Evolutionary conservation across 2,888 invertebrate genomes (phyloP).

Genomic region (Theretra japonica): DNA sequence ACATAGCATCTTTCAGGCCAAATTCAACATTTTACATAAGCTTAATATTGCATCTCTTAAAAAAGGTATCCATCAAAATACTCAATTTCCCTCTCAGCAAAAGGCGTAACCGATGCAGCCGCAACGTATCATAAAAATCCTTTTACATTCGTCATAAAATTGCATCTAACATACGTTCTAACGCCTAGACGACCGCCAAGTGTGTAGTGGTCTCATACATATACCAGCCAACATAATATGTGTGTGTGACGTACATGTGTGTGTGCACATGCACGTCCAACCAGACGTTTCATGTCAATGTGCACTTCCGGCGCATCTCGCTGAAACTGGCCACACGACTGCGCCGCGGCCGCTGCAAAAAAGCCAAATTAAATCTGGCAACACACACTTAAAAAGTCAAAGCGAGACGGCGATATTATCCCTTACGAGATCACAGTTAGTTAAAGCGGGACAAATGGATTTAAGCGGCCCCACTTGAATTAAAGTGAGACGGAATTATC

Average conservation of each 20-base stretch:
- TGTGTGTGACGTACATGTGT: too few relatives aligned
- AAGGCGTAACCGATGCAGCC: not conserved
- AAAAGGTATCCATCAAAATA: not conserved
- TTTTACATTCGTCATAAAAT: constrained; percentile 3
- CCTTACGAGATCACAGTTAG: constrained; percentile 60
- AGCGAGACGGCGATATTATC: constrained; percentile 59
- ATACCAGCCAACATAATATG: not conserved
- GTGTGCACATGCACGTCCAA: not conserved
- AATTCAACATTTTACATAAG: too few relatives aligned
- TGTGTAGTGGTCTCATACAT: not conserved
- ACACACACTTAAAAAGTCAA: constrained; percentile 67
- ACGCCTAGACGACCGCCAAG: not conserved
- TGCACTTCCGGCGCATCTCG: constrained; percentile 16
- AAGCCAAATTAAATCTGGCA: constrained; percentile 67
- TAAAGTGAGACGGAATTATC: constrained; percentile 62
- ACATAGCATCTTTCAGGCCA: too few relatives aligned
- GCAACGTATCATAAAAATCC: not conserved
- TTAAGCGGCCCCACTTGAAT: constrained; percentile 63
- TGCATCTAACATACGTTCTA: not conserved
- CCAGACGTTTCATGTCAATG: constrained; percentile 27
- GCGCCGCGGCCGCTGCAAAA: constrained; percentile 54
- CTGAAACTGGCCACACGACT: constrained; percentile 14
- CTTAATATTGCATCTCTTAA: not conserved
- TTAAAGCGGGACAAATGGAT: constrained; percentile 77
- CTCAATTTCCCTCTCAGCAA: not conserved